Evolutionary conservation across 2,888 invertebrate genomes (phyloP), one percentile per base, ranked within the genome.

Genomic region (Cerastoderma edule): DNA sequence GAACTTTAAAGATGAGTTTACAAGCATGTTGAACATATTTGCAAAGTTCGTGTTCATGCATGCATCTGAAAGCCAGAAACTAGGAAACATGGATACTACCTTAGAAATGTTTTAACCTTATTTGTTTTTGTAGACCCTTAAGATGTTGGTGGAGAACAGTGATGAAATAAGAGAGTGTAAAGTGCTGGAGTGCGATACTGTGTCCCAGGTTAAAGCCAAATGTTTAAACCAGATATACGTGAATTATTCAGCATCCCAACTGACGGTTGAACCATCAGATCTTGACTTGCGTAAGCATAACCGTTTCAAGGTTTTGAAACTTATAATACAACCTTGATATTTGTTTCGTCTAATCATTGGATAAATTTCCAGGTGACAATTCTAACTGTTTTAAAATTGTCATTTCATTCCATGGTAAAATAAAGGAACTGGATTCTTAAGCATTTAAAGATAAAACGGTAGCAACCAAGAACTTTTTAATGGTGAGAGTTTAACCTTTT

Each of bases 121-220:
- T 19, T 46, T 19, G 5, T 1, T 5, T 10, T 60, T 60, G 32
- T 69, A 82, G 82, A 82, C 71, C 24, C 46, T 82, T 33, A 71
- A 68, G 33, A 72, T 82, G 22, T 64, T 76, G 28, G 78, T 82
- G 13, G 74, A 74, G 50, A 78, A 79, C 28, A 70, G 72, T 24
- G 70, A 73, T 4, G 63, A 76, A n/a, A 73, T 71, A 6, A 78
- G 68, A 46, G 54, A 66, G 5, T 83, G 82, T 60, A 77, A 77
- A 28, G 86, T 80, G 10, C 71, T 86, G 28, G 84, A 86, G 73
- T 86, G 86, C 77, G 86, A 86, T 56, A 85, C 86, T 2, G 78
- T 86, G 16, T 68, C 78, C 3, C 86, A 86, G 57, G 84, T 83
- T 35, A 84, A 85, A 54, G 53, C 39, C 24, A 86, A 85, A 70